phyloP scores from a whole-genome alignment of 1,140 invertebrate genomes.

The Metopolophium dirhodum region DNA sequence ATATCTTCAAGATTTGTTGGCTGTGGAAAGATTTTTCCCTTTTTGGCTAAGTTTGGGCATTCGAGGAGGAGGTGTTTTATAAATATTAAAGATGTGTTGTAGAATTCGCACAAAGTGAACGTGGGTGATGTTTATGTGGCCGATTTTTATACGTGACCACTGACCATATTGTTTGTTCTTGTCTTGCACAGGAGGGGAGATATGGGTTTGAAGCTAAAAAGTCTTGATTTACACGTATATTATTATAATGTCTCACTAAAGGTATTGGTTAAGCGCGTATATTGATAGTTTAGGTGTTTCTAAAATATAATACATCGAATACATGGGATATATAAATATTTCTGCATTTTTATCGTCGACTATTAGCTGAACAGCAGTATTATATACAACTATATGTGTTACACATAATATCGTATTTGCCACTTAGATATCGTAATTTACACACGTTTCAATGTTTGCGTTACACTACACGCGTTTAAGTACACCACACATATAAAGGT shows the following conservation, averaged over 20 bases:
- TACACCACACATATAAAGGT: not conserved
- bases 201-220: too few relatives aligned
- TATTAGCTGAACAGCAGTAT: not conserved
- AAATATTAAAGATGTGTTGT: too few relatives aligned
- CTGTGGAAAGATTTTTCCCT: too few relatives aligned
- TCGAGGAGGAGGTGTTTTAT: too few relatives aligned
- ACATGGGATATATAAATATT: not conserved
- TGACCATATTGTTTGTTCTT: too few relatives aligned
- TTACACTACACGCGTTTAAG: not conserved
- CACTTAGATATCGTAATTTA: not conserved
- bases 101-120: too few relatives aligned
- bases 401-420: not conserved
- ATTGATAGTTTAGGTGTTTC: not conserved
- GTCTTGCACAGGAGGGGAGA: too few relatives aligned
- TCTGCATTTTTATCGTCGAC: not conserved
- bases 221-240: not conserved
- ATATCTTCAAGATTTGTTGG: too few relatives aligned
- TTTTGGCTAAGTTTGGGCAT: too few relatives aligned
- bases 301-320: not conserved
- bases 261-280: not conserved
- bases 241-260: not conserved
- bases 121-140: too few relatives aligned
- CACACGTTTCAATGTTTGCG: not conserved
- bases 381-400: too few relatives aligned
- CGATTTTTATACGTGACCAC: too few relatives aligned